These are phyloP conservation scores for Limonius californicus DNA, from an alignment of 1,140 invertebrate genomes.

Conservation along the genomic window DNA sequence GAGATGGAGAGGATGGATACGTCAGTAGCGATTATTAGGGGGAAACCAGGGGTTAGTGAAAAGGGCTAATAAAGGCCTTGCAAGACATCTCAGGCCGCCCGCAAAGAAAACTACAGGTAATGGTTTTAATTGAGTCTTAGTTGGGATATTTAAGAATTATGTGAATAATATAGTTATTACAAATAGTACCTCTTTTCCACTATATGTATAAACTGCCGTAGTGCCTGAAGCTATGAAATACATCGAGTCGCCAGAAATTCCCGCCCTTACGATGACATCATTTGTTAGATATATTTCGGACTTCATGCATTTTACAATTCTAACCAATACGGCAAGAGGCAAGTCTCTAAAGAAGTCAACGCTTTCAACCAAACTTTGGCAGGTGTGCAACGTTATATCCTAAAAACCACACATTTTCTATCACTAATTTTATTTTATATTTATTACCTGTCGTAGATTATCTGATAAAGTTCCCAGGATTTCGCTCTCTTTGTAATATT, in stretches of 20 bases:
- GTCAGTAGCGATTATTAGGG: too few species aligned
- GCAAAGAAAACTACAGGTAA: too few species aligned
- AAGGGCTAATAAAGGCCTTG: too few species aligned
- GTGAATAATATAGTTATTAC: not conserved
- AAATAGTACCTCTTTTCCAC: conserved; percentile 44
- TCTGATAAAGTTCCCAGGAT: conserved; percentile 30
- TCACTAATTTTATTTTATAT: not conserved
- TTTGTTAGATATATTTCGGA: conserved; percentile 51
- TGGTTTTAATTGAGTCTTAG: too few species aligned
- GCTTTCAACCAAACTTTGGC: conserved; percentile 46
- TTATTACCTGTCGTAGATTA: conserved; percentile 8
- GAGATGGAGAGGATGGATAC: too few species aligned
- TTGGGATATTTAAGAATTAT: too few species aligned
- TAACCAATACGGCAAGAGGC: conserved; percentile 44
- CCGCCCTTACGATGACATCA: conserved; percentile 50
- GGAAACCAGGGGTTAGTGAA: too few species aligned
- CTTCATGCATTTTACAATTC: conserved; percentile 45
- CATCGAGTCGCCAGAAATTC: conserved; percentile 46
- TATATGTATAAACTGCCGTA: conserved; percentile 49
- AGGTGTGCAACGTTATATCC: conserved; percentile 47
- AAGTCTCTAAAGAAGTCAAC: conserved; percentile 48
- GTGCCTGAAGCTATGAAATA: conserved; percentile 54
- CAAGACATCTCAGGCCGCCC: too few species aligned
- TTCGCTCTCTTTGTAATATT: conserved; percentile 18
- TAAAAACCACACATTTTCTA: conserved; percentile 36